A percentile compares a stretch with the other conserved stretches of the same genome.
phyloP scores from a whole-genome alignment of 1,140 invertebrate genomes.

The Papilio polyxenes region DNA sequence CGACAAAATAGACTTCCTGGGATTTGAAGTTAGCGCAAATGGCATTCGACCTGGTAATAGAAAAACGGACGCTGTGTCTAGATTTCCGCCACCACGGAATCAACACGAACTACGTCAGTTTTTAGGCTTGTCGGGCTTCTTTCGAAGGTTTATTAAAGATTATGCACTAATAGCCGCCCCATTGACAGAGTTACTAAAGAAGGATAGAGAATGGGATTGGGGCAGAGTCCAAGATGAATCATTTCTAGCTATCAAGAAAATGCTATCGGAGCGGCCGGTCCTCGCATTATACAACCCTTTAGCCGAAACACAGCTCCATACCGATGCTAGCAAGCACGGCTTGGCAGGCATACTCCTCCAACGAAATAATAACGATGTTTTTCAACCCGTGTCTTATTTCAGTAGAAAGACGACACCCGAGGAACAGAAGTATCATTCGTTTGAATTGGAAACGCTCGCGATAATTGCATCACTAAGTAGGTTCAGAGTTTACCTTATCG shows the following conservation, averaged over 20 bases:
- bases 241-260: slow-evolving; percentile 31
- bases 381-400: slow-evolving; percentile 38
- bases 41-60: slow-evolving; percentile 52
- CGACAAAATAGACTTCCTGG: slow-evolving; percentile 47
- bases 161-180: slow-evolving; percentile 36
- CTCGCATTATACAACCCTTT: slow-evolving; percentile 50
- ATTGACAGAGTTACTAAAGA: slow-evolving; percentile 40
- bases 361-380: background rate
- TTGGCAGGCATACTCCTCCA: slow-evolving; percentile 44
- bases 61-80: slow-evolving; percentile 57
- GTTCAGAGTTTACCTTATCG: slow-evolving; percentile 41
- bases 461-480: slow-evolving; percentile 39
- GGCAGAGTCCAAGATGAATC: slow-evolving; percentile 10
- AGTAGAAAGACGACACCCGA: slow-evolving; percentile 40
- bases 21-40: slow-evolving; percentile 49
- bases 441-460: slow-evolving; percentile 41
- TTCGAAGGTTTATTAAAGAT: slow-evolving; percentile 40
- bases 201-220: slow-evolving; percentile 40
- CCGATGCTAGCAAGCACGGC: slow-evolving; percentile 51
- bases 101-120: slow-evolving; percentile 61
- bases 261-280: slow-evolving; percentile 39
- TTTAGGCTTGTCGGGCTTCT: slow-evolving; percentile 55
- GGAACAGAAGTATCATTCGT: slow-evolving; percentile 38
- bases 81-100: slow-evolving; percentile 51
- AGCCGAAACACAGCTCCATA: slow-evolving; percentile 53